Conservation (phyloP, 2,113 vertebrate genomes). For the Ceyx margarethae region DNA sequence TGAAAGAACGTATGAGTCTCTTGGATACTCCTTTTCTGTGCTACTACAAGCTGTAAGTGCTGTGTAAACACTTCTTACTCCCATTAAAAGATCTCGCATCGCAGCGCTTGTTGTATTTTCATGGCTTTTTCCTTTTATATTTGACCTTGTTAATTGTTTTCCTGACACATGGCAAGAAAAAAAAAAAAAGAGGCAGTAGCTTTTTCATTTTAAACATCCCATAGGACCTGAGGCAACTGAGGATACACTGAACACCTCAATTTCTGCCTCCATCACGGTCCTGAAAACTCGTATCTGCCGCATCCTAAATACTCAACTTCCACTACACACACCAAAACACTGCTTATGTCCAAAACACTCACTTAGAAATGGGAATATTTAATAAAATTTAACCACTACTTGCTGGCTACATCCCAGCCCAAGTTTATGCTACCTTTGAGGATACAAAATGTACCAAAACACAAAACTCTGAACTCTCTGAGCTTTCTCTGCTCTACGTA, state of each 20-base stretch:
- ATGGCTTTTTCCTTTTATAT: background rate
- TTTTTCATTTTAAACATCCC: background rate
- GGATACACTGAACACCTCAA: accelerated
- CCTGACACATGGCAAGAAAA: accelerated
- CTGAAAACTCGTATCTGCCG: background rate
- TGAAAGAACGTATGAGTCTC: background rate
- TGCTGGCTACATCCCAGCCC: background rate
- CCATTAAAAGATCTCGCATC: conserved; percentile 52
- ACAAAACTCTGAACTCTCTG: background rate
- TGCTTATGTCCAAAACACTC: background rate
- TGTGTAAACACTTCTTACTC: background rate
- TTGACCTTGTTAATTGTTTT: background rate
- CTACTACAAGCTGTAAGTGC: background rate
- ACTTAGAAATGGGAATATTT: background rate
- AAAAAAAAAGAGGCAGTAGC: background rate
- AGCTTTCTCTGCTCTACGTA: background rate
- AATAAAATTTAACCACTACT: background rate
- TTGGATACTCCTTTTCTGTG: background rate
- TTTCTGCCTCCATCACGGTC: background rate
- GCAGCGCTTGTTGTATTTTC: accelerated
- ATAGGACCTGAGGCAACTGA: background rate
- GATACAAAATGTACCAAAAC: background rate
- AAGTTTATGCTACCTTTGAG: background rate
- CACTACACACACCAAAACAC: background rate
- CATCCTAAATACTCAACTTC: background rate